These are phyloP conservation scores for Burhinus bistriatus DNA, from an alignment of 2,113 vertebrate genomes.

Conservation along the genomic window DNA sequence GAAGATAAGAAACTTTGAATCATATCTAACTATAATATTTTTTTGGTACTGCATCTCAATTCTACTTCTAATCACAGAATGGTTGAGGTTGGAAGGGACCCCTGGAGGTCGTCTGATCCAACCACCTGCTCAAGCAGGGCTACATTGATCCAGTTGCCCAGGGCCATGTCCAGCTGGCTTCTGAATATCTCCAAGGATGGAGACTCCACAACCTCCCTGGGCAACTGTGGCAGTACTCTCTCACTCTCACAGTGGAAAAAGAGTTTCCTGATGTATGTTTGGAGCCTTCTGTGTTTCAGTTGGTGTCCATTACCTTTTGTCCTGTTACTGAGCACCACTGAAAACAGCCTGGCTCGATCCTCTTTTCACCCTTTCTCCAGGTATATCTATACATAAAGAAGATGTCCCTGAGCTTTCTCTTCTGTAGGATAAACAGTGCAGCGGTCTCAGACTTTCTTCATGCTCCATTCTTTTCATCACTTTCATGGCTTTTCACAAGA, in stretches of 20 bases:
- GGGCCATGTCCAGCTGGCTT: accelerated
- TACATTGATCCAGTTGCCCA: neutral
- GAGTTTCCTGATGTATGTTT: neutral
- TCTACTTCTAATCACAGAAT: neutral
- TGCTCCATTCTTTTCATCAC: neutral
- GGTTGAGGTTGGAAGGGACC: neutral
- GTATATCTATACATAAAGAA: neutral
- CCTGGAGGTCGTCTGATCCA: neutral
- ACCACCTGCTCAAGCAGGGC: accelerated
- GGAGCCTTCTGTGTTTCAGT: neutral
- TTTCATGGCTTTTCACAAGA: neutral
- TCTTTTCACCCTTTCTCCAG: neutral
- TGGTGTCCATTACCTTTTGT: neutral
- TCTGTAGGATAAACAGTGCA: neutral
- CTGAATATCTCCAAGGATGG: neutral
- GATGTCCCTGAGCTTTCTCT: neutral
- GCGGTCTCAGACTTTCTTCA: neutral
- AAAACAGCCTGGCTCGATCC: neutral
- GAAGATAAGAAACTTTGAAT: neutral
- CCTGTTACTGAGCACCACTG: neutral
- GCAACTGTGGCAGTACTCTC: neutral
- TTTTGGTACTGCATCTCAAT: neutral
- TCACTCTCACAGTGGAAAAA: neutral
- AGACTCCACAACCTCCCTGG: neutral
- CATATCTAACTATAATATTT: neutral